phyloP scores from a whole-genome alignment of 2,113 vertebrate species.

The Lophius piscatorius region DNA sequence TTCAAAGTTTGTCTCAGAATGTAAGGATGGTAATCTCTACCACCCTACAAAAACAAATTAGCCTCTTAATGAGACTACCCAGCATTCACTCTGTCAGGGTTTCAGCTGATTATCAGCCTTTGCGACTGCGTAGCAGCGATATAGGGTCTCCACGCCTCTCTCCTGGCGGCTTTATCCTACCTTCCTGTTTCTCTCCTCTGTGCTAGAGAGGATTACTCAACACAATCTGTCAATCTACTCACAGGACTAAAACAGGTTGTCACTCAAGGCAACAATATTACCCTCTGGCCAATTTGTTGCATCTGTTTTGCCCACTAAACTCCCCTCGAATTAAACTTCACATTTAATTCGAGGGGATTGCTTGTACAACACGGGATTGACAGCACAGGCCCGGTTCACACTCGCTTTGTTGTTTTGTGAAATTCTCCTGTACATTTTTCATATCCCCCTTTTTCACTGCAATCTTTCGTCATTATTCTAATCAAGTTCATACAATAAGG shows the following conservation, averaged over 20 bases:
- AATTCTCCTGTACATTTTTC: too few species aligned
- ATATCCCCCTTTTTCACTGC: too few species aligned
- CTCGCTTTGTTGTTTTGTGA: too few species aligned
- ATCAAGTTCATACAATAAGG: too few species aligned
- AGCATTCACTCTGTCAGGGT: too few species aligned
- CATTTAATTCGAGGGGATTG: too few species aligned
- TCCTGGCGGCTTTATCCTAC: constrained; percentile 56
- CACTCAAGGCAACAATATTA: background rate
- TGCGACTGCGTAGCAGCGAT: constrained; percentile 26
- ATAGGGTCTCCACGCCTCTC: constrained; percentile 42
- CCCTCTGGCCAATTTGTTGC: background rate
- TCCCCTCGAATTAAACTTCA: too few species aligned
- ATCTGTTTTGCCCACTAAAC: constrained; percentile 12
- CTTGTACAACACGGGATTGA: too few species aligned
- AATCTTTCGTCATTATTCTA: too few species aligned
- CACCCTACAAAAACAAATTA: background rate
- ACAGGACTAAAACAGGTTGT: constrained; percentile 16
- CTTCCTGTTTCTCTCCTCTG: constrained; percentile 47
- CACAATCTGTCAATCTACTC: constrained; percentile 60
- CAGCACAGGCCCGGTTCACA: too few species aligned
- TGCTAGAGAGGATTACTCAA: constrained; percentile 64
- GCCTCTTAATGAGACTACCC: too few species aligned
- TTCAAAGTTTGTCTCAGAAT: background rate
- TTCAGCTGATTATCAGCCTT: constrained; percentile 43
- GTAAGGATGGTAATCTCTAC: background rate